phyloP scores from a whole-genome alignment of 2,113 vertebrate species.

The Gnathonemus echidnorhynchus region DNA sequence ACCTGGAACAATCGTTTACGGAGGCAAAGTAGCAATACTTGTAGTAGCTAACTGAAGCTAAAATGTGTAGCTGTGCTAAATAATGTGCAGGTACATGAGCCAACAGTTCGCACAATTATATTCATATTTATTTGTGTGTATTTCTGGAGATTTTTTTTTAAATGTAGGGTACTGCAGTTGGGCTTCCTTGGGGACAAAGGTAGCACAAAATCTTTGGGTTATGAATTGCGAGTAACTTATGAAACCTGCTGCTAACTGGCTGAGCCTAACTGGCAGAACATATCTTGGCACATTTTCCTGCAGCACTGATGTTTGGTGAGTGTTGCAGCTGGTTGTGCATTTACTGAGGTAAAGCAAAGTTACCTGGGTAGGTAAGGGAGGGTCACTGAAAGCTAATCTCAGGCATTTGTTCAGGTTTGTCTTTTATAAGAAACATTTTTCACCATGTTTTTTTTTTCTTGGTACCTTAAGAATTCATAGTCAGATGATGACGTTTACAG shows the following conservation, averaged over 20 bases:
- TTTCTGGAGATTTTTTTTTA: not conserved
- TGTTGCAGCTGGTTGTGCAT: not conserved
- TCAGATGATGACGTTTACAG: not conserved
- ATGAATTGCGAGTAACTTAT: not conserved
- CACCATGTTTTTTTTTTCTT: not conserved
- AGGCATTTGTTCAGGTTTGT: not conserved
- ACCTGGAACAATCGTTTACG: not conserved
- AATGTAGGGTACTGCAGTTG: not conserved
- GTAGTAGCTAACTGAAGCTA: not conserved
- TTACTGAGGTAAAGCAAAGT: not conserved
- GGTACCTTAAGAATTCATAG: not conserved
- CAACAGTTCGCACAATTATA: not conserved
- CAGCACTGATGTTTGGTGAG: not conserved
- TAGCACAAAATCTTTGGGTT: not conserved
- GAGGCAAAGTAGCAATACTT: not conserved
- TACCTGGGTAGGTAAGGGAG: not conserved
- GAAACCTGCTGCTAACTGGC: not conserved
- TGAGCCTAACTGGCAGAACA: not conserved
- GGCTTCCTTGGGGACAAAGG: not conserved
- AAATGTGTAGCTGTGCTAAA: not conserved
- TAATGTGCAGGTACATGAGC: not conserved
- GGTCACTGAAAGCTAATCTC: not conserved
- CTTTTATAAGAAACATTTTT: not conserved
- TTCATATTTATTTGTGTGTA: not conserved
- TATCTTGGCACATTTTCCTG: not conserved